Evolutionary conservation across 1,140 invertebrate species (phyloP).

Genomic region (Mercenaria mercenaria): DNA sequence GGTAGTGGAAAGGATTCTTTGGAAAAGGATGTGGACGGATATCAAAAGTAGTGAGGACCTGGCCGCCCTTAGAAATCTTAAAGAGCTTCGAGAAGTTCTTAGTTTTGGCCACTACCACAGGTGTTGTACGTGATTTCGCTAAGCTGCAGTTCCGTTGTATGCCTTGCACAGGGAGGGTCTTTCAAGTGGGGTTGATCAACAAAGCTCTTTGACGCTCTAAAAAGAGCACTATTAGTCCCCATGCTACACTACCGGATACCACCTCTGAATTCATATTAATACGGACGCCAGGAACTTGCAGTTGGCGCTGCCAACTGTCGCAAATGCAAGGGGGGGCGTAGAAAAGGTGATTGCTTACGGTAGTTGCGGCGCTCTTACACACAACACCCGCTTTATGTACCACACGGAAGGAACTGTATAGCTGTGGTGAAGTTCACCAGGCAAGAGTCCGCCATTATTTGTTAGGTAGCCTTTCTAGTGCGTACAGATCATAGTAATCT

Average conservation of each 20-base stretch:
- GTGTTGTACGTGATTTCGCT: constrained; percentile 49
- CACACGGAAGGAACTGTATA: constrained; percentile 56
- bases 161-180: background rate
- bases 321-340: constrained; percentile 21
- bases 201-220: constrained; percentile 60
- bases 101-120: constrained; percentile 68
- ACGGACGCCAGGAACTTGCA: constrained; percentile 7
- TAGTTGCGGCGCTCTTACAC: constrained; percentile 28
- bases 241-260: background rate
- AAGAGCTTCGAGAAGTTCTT: constrained; percentile 62
- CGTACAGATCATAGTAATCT: constrained; percentile 61
- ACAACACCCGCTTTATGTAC: constrained; percentile 41
- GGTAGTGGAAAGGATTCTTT: constrained; percentile 26
- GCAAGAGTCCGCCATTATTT: constrained; percentile 60
- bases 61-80: constrained; percentile 38
- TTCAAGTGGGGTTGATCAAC: constrained; percentile 61
- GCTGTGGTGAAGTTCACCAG: constrained; percentile 37
- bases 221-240: background rate
- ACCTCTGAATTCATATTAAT: background rate
- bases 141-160: constrained; percentile 28
- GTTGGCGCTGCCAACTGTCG: constrained; percentile 3
- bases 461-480: constrained; percentile 4
- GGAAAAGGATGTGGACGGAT: background rate
- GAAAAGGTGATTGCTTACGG: constrained; percentile 29
- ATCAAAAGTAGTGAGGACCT: constrained; percentile 30